Conservation (phyloP, 2,888 invertebrate genomes). For the Orchesellides sinensis region DNA sequence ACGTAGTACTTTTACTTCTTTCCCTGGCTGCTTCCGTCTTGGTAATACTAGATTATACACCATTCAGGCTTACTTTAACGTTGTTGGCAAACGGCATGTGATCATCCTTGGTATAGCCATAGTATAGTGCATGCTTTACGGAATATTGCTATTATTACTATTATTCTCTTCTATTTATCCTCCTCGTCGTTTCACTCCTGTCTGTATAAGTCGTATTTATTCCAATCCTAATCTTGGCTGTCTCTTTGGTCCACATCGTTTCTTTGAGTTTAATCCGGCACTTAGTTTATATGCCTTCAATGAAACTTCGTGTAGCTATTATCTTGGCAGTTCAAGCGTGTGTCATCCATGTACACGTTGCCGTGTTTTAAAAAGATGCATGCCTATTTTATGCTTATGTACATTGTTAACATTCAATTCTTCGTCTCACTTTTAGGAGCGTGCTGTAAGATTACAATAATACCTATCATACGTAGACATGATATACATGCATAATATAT, state of each 20-base stretch:
- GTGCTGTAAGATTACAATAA: no score
- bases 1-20: no score
- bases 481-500: no score
- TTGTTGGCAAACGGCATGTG: no score
- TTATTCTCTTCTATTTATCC: background rate
- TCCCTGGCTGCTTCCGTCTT: no score
- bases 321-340: constrained; percentile 3
- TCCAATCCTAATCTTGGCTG: background rate
- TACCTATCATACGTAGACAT: no score
- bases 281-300: background rate
- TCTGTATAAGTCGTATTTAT: background rate
- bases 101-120: background rate
- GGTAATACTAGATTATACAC: no score
- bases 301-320: background rate
- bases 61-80: no score
- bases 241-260: background rate
- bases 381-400: background rate
- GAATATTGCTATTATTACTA: constrained; percentile 21
- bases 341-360: background rate
- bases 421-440: background rate
- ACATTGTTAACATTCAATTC: background rate
- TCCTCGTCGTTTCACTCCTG: no score
- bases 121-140: background rate
- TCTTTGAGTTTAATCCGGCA: background rate
- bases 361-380: background rate